Conservation (phyloP, 2,113 vertebrate genomes). For the Hippocampus comes region DNA sequence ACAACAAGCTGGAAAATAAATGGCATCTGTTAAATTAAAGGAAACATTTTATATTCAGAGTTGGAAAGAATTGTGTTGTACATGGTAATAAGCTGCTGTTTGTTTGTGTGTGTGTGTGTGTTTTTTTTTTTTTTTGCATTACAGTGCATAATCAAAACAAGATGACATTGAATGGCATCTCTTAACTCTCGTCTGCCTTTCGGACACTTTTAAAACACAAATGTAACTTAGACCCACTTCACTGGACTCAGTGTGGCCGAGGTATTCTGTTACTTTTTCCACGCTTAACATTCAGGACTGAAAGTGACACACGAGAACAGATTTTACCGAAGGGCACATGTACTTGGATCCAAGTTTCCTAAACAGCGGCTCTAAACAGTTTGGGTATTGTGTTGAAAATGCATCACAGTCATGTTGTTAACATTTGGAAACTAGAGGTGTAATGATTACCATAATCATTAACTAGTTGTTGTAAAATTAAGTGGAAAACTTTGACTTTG, state of each 20-base stretch:
- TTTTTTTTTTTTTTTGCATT: background rate
- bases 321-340: conserved; percentile 21
- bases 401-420: background rate
- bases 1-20: background rate
- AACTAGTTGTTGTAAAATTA: no score
- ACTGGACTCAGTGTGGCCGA: background rate
- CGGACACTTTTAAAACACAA: background rate
- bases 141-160: background rate
- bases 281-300: background rate
- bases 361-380: background rate
- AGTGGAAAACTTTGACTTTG: no score
- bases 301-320: background rate
- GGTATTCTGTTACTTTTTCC: conserved; percentile 29
- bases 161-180: background rate
- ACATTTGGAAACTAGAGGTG: no score
- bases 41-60: background rate
- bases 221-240: background rate
- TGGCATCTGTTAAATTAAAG: background rate
- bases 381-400: background rate
- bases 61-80: background rate
- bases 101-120: no score
- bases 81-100: background rate
- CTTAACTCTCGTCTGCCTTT: no score
- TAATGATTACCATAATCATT: no score
- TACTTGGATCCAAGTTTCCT: conserved; percentile 12